These are phyloP conservation scores for Karalla daura DNA, from an alignment of 2,797 vertebrate genomes.

Conservation along the genomic window DNA sequence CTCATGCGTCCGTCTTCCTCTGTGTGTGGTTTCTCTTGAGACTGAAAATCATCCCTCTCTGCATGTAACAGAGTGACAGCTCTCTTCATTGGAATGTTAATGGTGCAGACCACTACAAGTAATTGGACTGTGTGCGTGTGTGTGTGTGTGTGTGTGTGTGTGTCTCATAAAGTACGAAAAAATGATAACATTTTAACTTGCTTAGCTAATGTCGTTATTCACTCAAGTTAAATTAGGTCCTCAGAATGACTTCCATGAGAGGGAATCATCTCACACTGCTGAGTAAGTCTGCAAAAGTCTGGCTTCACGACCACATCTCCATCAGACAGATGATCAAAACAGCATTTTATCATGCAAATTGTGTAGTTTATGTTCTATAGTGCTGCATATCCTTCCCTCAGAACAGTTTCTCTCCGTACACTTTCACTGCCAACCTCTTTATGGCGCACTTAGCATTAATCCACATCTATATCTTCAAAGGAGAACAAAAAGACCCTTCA, in stretches of 20 bases:
- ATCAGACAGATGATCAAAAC: conserved; percentile 45
- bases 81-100: conserved; percentile 51
- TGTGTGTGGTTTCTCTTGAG: conserved; percentile 18
- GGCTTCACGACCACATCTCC: conserved; percentile 13
- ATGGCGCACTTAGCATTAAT: conserved; percentile 41
- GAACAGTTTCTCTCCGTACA: conserved; percentile 13
- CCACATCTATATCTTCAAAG: conserved; percentile 66
- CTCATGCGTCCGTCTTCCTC: background rate
- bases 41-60: conserved; percentile 26
- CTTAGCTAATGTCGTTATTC: conserved; percentile 44
- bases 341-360: conserved; percentile 24
- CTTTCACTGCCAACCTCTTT: conserved; percentile 25
- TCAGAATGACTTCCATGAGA: conserved; percentile 14
- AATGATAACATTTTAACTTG: conserved; percentile 42
- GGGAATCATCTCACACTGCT: background rate
- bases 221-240: conserved; percentile 38
- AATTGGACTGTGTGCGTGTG: conserved; percentile 40
- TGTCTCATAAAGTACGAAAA: conserved; percentile 29
- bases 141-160: background rate
- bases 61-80: conserved; percentile 43
- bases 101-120: conserved; percentile 34
- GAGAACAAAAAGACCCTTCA: conserved; percentile 63
- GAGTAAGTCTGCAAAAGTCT: conserved; percentile 1
- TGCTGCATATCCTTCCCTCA: conserved; percentile 12
- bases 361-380: conserved; percentile 8